phyloP scores from a whole-genome alignment of 2,797 vertebrate genomes.

The Enteromius paludinosus region DNA sequence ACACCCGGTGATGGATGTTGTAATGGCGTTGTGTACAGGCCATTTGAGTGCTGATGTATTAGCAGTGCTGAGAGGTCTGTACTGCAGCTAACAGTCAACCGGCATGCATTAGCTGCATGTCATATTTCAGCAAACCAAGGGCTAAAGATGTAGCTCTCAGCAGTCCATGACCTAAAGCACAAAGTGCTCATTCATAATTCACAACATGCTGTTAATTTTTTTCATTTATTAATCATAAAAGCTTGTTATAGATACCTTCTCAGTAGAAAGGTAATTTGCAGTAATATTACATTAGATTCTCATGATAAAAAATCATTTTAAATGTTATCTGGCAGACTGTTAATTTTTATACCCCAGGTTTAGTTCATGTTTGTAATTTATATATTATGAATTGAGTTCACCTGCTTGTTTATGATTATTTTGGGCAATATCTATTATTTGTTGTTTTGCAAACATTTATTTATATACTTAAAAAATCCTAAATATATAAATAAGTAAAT shows the following conservation, averaged over 20 bases:
- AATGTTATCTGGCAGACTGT: not conserved
- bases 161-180: constrained; percentile 7
- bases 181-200: constrained; percentile 30
- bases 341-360: not conserved
- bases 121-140: not conserved
- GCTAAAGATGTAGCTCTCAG: not conserved
- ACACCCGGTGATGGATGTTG: constrained; percentile 27
- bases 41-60: not conserved
- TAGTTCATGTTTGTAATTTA: not conserved
- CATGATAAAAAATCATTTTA: not conserved
- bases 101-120: not conserved
- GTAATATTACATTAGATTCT: not conserved
- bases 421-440: too few species aligned
- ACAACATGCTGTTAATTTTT: not conserved
- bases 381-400: not conserved
- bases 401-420: not conserved
- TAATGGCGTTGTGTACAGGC: constrained; percentile 30
- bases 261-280: too few species aligned
- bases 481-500: too few species aligned
- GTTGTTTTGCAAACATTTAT: too few species aligned
- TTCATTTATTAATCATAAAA: not conserved
- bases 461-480: too few species aligned
- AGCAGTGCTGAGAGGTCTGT: not conserved
- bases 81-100: not conserved
- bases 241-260: not conserved